Base-by-base conservation (phyloP, 1,140 invertebrate species). In the Atta texana region DNA sequence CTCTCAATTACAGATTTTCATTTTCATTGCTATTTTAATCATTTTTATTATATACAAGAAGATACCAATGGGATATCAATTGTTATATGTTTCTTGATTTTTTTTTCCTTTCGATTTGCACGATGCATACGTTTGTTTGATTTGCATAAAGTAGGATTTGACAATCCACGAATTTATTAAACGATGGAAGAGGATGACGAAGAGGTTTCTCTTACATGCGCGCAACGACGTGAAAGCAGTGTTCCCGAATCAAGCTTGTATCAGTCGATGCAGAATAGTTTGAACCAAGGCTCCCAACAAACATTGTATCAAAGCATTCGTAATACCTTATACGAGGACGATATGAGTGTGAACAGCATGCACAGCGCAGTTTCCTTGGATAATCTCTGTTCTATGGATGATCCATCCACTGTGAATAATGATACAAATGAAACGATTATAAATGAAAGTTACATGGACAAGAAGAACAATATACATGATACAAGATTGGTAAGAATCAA, bases 151-250 rank as follows among this genome's bases (percentile, higher is more conserved):
- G 28, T 82, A 90, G 64, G 18, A 12, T 53, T 91, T 88, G 31
- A 69, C 53, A 80, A 55, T 44, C 77, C n/a, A 86, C 74, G 28
- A 66, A 59, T 86, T 68, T 21, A 75, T 75, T 91, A 61, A 78
- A 80, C 72, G 85, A 93, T 93, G 93, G 88, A 93, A 55, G 90
- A 92, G 12, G 92, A 93, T 34, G 92, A 92, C n/a, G 91, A 91
- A 44, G 77, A 91, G 12, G 63, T 81, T 78, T 82, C 68, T 64
- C 28, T 85, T 53, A 84, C 86, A 59, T 82, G 71, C 18, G 61
- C 21, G 63, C 69, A 49, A 28, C 64, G 49, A 14, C 16, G 14
- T 59, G 74, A 68, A 84, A 89, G 61, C 51, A 85, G 68, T 69
- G 80, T 16, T 31, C 88, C 91, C 18, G 85, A 84, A 53, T 64